Conservation (phyloP, 1,140 invertebrate genomes). For the Ceratosolen fusciceps region DNA sequence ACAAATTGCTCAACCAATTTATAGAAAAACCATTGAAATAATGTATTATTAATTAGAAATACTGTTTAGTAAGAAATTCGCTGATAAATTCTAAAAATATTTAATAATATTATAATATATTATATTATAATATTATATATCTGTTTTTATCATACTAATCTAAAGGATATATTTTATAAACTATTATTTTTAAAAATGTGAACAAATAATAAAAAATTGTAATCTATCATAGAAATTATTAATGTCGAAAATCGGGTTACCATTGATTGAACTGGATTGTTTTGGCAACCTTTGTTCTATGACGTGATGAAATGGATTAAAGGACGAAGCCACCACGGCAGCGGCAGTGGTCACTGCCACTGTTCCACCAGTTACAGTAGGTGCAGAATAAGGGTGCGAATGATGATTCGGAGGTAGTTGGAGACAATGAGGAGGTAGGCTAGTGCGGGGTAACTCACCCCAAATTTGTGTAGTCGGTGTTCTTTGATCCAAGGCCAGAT, state of each 20-base stretch:
- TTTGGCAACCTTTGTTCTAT: slow-evolving; percentile 69
- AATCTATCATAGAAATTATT: not conserved
- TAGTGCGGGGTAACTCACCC: slow-evolving; percentile 67
- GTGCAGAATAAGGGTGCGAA: slow-evolving; percentile 62
- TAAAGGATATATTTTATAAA: too few relatives aligned
- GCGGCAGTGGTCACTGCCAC: slow-evolving; percentile 59
- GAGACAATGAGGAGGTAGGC: slow-evolving; percentile 67
- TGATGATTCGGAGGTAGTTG: slow-evolving; percentile 68
- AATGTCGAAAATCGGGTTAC: slow-evolving; percentile 56
- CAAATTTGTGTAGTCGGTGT: slow-evolving; percentile 60
- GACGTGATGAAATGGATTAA: slow-evolving; percentile 69
- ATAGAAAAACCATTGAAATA: too few relatives aligned
- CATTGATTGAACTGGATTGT: slow-evolving; percentile 58
- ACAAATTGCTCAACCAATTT: not conserved
- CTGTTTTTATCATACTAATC: not conserved
- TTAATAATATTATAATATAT: too few relatives aligned
- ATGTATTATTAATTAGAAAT: not conserved
- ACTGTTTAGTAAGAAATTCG: too few relatives aligned
- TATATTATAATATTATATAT: too few relatives aligned
- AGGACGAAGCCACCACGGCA: slow-evolving; percentile 64
- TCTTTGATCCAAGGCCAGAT: slow-evolving; percentile 67
- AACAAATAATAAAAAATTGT: not conserved
- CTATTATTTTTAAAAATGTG: too few relatives aligned
- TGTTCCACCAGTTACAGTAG: slow-evolving; percentile 64
- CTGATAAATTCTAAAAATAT: too few relatives aligned